Evolutionary conservation across 1,140 invertebrate genomes (phyloP), one percentile per base, ranked within the genome.

Genomic region (Euwallacea similis): DNA sequence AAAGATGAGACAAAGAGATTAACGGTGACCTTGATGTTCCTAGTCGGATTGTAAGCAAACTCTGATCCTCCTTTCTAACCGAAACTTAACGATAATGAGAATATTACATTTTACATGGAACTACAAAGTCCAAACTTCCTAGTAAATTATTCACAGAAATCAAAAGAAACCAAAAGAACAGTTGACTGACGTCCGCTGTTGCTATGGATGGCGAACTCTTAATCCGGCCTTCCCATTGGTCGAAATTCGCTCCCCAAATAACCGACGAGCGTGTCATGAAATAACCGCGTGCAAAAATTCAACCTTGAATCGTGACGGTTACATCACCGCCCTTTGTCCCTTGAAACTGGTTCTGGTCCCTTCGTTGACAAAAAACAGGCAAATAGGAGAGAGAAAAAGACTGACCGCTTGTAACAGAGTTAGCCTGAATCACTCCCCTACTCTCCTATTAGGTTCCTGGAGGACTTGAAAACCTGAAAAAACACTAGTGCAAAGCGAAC

Each of bases 331-430:
- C 15, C 44, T 63, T 63, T 16, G 11, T 42, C 44, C 21, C 11
- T 66, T 67, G 44, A 59, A 66, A 55, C 62, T 44, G 21, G 69
- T 66, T 65, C 33, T 33, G 10, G 42, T n/a, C 16, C 42, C 53
- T 8, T n/a, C 42, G 73, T 62, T 61, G 73, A 62, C 16, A 62
- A 69, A 64, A 70, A 77, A 77, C 76, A 73, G 77, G 74, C 74
- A 77, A 72, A 78, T 78, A 78, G 77, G 77, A 78, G 77, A 78
- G 77, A 78, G 77, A 78, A 78, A 78, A 78, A 78, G 77, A 78
- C 77, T 78, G 77, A 78, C 77, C 76, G 67, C 66, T 73, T 72
- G 16, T 58, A 72, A 69, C 72, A 76, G 74, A 78, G 77, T 78
- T 66, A 78, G 77, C 73, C 77, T 73, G 76, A 72, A 73, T 77